Percentiles rank a stretch among this genome's conserved stretches.
phyloP scores from a whole-genome alignment of 2,888 invertebrate species.

The Schrankia costaestrigalis region DNA sequence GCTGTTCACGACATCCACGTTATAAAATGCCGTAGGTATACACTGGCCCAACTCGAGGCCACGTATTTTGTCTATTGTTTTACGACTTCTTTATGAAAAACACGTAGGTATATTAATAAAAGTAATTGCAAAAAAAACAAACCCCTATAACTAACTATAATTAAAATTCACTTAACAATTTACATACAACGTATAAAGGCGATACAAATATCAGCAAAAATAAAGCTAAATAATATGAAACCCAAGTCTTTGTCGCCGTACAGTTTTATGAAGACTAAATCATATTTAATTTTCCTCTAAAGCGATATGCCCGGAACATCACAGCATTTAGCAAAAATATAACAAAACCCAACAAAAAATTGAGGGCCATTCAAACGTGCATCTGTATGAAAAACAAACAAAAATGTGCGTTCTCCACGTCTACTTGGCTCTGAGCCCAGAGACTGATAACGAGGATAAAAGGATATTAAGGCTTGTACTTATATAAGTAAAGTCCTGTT shows the following conservation, averaged over 20 bases:
- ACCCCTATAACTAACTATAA: too few species aligned
- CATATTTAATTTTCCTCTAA: constrained; percentile 8
- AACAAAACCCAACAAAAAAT: constrained; percentile 22
- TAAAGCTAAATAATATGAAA: constrained; percentile 1
- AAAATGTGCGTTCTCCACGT: constrained; percentile 56
- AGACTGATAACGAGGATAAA: constrained; percentile 5
- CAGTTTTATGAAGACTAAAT: constrained; percentile 7
- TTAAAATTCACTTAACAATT: too few species aligned
- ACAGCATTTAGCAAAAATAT: constrained; percentile 12
- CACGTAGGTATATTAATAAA: too few species aligned
- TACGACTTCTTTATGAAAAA: too few species aligned
- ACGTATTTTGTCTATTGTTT: too few species aligned
- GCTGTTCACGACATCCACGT: too few species aligned
- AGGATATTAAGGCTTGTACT: constrained; percentile 12
- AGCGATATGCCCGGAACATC: constrained; percentile 3
- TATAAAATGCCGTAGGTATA: too few species aligned
- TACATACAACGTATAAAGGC: too few species aligned
- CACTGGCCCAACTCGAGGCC: too few species aligned
- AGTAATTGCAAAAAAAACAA: too few species aligned
- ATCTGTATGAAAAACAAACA: constrained; percentile 52
- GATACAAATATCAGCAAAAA: neutral
- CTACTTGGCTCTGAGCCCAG: constrained; percentile 53
- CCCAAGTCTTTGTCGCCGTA: neutral
- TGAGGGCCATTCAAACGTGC: constrained; percentile 47
- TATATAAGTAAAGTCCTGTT: constrained; percentile 10